phyloP scores from a whole-genome alignment of 2,797 vertebrate genomes.

The Cottoperca gobio region DNA sequence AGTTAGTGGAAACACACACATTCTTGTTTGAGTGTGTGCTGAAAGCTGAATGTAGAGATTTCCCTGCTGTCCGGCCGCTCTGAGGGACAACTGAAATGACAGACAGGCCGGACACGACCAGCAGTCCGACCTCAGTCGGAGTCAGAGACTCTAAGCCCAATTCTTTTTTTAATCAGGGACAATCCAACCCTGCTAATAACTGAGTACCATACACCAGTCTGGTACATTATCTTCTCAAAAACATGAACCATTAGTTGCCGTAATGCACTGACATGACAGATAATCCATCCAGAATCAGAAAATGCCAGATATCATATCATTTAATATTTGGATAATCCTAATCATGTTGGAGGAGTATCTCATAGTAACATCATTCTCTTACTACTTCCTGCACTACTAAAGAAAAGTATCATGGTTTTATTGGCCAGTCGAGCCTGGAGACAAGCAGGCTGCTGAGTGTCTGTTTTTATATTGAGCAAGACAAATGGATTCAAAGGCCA shows the following conservation, averaged over 20 bases:
- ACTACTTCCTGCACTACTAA: neutral
- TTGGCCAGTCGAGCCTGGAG: neutral
- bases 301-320: constrained; percentile 19
- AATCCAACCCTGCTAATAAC: constrained; percentile 9
- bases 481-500: constrained; percentile 13
- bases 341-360: neutral
- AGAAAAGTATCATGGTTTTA: constrained; percentile 7
- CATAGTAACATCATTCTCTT: neutral
- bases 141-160: neutral
- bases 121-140: constrained; percentile 13
- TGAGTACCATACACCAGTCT: neutral
- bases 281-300: constrained; percentile 36
- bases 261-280: constrained; percentile 18
- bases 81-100: constrained; percentile 41
- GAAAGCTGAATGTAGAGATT: constrained; percentile 40
- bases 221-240: constrained; percentile 13
- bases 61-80: constrained; percentile 17
- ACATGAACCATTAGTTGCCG: constrained; percentile 2
- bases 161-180: neutral
- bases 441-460: constrained; percentile 3
- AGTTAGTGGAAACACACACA: neutral
- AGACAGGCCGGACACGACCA: constrained; percentile 41
- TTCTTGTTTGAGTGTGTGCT: neutral
- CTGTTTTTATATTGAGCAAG: constrained; percentile 24
- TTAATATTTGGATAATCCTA: constrained; percentile 34